Evolutionary conservation across 2,888 invertebrate species (phyloP), one percentile per base, ranked within the genome.

Genomic region (Hanleya hanleyi): DNA sequence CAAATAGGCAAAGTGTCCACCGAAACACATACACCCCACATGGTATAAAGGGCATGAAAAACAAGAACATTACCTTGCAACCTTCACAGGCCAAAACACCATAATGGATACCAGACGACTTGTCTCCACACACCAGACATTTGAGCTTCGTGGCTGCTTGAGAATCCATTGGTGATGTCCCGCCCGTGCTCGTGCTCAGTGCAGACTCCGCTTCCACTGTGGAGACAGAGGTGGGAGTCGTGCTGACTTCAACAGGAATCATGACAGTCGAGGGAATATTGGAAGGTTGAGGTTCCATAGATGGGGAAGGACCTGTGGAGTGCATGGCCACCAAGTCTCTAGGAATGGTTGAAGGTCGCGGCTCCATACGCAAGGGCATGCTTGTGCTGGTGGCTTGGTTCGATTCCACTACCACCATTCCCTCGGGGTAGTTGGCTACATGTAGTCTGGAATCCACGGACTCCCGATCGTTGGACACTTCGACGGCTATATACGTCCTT

Each of bases 21-120:
- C n/a, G n/a, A n/a, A n/a, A n/a, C n/a, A n/a, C n/a, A n/a, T n/a
- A n/a, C n/a, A n/a, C n/a, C n/a, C n/a, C n/a, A n/a, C n/a, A n/a
- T n/a, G n/a, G n/a, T n/a, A n/a, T n/a, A n/a, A n/a, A n/a, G n/a
- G n/a, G n/a, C n/a, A n/a, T n/a, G n/a, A n/a, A n/a, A n/a, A n/a
- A n/a, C n/a, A n/a, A n/a, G n/a, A n/a, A n/a, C 51, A 76, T 75
- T 71, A 89, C 89, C 84, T 89, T 90, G 79, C 90, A 90, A 0
- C 90, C 90, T 74, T 90, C 90, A 80, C 90, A 90, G 3, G 90
- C 89, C 69, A 89, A 80, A 6, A 90, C 90, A 29, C 90, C 90
- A 81, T 90, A 90, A 73, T 90, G 90, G 7, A 90, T 87, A 6
- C 90, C 90, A 4, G 89, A 89, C 0, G 90, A 89, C 73, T 87